phyloP scores from a whole-genome alignment of 2,797 vertebrate genomes.

The Leptoclinus maculatus region DNA sequence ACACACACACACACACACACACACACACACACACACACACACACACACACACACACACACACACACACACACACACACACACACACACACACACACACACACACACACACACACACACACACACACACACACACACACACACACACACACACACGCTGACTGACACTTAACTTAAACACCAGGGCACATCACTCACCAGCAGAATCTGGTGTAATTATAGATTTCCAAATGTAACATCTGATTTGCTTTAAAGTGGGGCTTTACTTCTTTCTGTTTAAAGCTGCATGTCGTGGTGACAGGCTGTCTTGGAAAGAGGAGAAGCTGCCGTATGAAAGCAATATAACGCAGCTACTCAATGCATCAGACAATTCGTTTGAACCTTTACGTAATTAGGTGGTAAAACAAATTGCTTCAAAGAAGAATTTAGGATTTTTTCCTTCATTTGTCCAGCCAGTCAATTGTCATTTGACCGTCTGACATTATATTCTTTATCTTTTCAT shows the following conservation, averaged over 20 bases:
- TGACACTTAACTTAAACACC: constrained; percentile 27
- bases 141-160: background rate
- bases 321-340: background rate
- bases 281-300: constrained; percentile 7
- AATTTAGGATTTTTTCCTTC: background rate
- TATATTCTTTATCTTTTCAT: background rate
- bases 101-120: background rate
- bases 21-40: background rate
- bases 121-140: too few species aligned
- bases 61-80: background rate
- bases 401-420: background rate
- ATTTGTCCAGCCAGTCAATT: background rate
- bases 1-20: too few species aligned
- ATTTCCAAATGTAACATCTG: constrained; percentile 28
- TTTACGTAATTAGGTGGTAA: background rate
- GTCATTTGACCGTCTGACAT: background rate
- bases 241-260: constrained; percentile 17
- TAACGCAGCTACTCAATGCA: background rate
- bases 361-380: background rate
- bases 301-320: background rate
- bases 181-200: constrained; percentile 22
- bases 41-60: background rate
- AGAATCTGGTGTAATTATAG: constrained; percentile 16
- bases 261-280: constrained; percentile 6
- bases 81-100: background rate